A percentile compares a stretch with the other conserved stretches of the same genome.
Evolutionary conservation across 35 echinoderm and acorn worm species (phyloP).

Genomic region (Lytechinus pictus): DNA sequence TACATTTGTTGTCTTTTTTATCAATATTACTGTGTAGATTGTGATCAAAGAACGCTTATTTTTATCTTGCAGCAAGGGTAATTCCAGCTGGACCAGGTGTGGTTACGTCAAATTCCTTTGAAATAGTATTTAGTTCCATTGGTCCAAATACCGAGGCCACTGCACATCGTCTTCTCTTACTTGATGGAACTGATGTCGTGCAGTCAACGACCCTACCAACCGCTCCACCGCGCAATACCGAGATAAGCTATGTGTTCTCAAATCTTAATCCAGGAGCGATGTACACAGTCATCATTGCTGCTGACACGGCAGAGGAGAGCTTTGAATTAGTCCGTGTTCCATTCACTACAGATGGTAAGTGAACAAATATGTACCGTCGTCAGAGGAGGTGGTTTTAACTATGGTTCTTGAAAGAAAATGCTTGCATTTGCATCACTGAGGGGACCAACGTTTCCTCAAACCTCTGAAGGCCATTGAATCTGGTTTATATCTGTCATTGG

Average conservation of each 20-base stretch:
- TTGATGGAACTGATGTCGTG: not conserved
- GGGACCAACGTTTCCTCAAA: too few relatives aligned
- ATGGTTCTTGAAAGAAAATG: too few relatives aligned
- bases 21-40: not conserved
- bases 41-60: not conserved
- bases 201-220: not conserved
- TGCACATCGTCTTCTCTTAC: not conserved
- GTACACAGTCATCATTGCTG: slow-evolving; percentile 11
- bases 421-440: too few relatives aligned
- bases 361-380: too few relatives aligned
- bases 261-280: not conserved
- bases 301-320: not conserved
- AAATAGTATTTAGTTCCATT: not conserved
- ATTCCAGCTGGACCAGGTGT: not conserved
- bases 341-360: not conserved
- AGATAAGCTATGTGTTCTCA: not conserved
- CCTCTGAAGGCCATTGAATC: too few relatives aligned
- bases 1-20: not conserved
- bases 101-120: not conserved
- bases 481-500: too few relatives aligned
- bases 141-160: not conserved
- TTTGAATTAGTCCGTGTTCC: slow-evolving; percentile 8
- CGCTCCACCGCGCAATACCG: not conserved
- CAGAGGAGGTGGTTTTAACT: too few relatives aligned
- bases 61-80: not conserved